phyloP scores from a whole-genome alignment of 2,888 invertebrate genomes.

The Norana najaformis region DNA sequence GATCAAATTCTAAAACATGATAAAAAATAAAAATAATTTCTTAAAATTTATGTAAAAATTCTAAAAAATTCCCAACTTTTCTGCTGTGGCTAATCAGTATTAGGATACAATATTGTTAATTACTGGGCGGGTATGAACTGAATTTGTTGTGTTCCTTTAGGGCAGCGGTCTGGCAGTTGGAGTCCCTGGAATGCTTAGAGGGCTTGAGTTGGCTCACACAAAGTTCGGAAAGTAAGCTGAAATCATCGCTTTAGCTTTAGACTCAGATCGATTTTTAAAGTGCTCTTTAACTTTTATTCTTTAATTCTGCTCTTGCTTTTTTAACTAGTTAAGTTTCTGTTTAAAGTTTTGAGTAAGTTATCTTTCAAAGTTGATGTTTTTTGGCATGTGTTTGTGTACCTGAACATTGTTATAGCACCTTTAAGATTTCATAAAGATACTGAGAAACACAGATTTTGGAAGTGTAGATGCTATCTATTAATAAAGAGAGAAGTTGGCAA shows the following conservation, averaged over 20 bases:
- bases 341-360: background rate
- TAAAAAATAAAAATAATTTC: background rate
- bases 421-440: background rate
- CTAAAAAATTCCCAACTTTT: no score
- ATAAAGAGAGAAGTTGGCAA: no score
- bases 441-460: no score
- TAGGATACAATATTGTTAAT: no score
- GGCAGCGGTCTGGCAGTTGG: slow-evolving; percentile 35
- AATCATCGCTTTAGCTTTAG: background rate
- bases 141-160: background rate
- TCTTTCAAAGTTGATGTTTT: background rate
- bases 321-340: background rate
- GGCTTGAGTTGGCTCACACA: slow-evolving; percentile 73
- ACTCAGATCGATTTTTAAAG: background rate
- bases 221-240: slow-evolving; percentile 41
- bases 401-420: background rate
- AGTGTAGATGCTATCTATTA: background rate
- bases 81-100: no score
- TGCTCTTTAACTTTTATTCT: background rate
- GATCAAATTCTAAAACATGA: background rate
- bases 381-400: background rate
- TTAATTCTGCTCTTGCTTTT: background rate
- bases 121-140: background rate
- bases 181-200: slow-evolving; percentile 74
- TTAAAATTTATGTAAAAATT: background rate